Base-by-base conservation (phyloP, 1,140 invertebrate genomes). In the Hirudo medicinalis region DNA sequence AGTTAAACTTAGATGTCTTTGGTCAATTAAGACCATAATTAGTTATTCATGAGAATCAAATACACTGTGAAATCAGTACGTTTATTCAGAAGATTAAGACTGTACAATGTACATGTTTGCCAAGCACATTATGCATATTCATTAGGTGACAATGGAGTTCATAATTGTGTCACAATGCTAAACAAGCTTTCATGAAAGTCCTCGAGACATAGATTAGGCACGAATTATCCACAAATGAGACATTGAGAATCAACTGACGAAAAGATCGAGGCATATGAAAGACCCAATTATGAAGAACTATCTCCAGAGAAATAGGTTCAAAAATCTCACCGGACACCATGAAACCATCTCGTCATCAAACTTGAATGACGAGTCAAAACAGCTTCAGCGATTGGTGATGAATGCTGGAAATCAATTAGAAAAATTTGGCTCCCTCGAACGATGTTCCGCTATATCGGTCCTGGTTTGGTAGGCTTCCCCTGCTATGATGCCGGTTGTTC, bases 381-480 rank as follows among this genome's bases (percentile, higher is more conserved):
- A 20, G 25, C 25, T 57, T 63, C 22, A 13, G 0, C 9, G 29
- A n/a, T 63, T 63, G 29, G 11, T 22, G 43, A 49, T 11, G 43
- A 13, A 15, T 13, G 43, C 43, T 17, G 43, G 43, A 49, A 49
- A 49, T 63, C 29, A 32, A 63, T 63, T n/a, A 73, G 73, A 82
- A 83, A 70, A 82, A 84, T 74, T 84, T 85, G 27, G 78, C 80
- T 72, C 84, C 85, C 13, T 84, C 84, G 49, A 85, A 73, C 84
- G 84, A 85, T 71, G 80, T 74, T 40, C 81, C 77, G n/a, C 83
- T 72, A 32, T 76, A 75, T 71, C 78, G 77, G n/a, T 85, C 73
- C 78, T 77, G 78, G 29, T 67, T n/a, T 2, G 83, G 83, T 32
- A 83, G 76, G 55, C 75, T 27, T 72, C 76, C 75, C 3, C 36